Conservation (phyloP, 2,888 invertebrate species). For the Nymphalis urticae region DNA sequence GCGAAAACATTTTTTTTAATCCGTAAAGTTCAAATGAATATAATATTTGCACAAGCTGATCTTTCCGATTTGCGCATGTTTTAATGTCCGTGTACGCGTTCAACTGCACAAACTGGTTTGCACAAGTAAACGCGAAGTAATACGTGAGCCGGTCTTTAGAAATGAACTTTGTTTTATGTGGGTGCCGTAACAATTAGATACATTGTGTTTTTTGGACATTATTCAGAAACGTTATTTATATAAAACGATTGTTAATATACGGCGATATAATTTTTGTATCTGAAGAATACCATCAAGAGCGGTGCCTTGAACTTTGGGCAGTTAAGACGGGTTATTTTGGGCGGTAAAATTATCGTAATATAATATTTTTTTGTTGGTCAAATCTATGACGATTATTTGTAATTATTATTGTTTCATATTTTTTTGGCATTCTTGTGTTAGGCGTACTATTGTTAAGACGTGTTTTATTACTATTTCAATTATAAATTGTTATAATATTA, state of each 20-base stretch:
- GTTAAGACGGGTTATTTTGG: conserved; percentile 1
- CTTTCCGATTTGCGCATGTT: background rate
- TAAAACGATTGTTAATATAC: conserved; percentile 1
- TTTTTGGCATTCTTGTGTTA: conserved; percentile 45
- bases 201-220: background rate
- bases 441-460: conserved; percentile 46
- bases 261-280: conserved; percentile 1
- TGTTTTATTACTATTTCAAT: conserved; percentile 47
- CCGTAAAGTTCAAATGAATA: too few relatives aligned
- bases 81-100: background rate
- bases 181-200: background rate
- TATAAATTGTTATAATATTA: conserved; percentile 51
- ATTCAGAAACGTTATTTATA: conserved; percentile 5
- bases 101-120: background rate
- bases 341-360: conserved; percentile 8
- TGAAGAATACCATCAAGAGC: conserved; percentile 2
- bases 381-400: conserved; percentile 31
- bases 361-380: conserved; percentile 14
- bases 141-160: background rate
- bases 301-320: conserved; percentile 5
- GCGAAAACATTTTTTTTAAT: too few relatives aligned
- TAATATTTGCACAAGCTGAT: too few relatives aligned
- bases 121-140: background rate
- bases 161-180: background rate
- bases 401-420: conserved; percentile 35